A percentile compares a stretch with the other conserved stretches of the same genome.
Evolutionary conservation across 2,797 vertebrate genomes (phyloP).

Genomic region (Neopelma chrysocephalum): DNA sequence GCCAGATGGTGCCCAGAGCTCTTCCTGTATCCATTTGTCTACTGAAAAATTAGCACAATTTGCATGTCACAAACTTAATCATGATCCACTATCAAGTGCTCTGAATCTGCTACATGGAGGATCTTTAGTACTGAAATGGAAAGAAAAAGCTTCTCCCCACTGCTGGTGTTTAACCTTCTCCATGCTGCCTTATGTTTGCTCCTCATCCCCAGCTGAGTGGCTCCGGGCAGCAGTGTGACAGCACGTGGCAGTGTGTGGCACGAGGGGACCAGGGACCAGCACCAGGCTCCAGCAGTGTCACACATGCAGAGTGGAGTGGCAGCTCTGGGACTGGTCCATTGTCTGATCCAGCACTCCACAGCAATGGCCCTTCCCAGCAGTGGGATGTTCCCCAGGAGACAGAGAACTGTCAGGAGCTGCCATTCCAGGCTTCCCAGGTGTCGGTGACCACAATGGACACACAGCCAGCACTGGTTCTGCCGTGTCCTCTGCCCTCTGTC

Average conservation of each 20-base stretch:
- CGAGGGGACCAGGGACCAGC: accelerated
- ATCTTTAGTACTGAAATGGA: neutral
- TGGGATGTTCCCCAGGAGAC: neutral
- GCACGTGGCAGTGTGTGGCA: accelerated
- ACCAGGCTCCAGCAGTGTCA: accelerated
- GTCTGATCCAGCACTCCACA: accelerated
- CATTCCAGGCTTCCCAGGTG: neutral
- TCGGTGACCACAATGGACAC: neutral
- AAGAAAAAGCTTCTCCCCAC: neutral
- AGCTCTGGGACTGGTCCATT: neutral
- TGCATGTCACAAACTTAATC: neutral
- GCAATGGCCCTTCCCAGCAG: neutral
- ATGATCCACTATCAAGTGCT: neutral
- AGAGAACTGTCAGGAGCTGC: neutral
- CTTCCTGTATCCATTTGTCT: neutral
- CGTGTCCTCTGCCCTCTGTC: neutral
- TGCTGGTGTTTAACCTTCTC: neutral
- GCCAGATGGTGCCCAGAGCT: neutral
- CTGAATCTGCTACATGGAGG: neutral
- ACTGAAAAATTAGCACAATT: neutral
- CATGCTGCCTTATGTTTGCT: accelerated
- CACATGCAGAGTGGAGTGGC: accelerated
- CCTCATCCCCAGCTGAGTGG: accelerated
- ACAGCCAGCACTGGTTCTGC: neutral
- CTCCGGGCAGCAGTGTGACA: neutral